Percentiles rank a stretch among this genome's conserved stretches.
Conservation (phyloP, 2,113 vertebrate species). For the Piaya cayana region DNA sequence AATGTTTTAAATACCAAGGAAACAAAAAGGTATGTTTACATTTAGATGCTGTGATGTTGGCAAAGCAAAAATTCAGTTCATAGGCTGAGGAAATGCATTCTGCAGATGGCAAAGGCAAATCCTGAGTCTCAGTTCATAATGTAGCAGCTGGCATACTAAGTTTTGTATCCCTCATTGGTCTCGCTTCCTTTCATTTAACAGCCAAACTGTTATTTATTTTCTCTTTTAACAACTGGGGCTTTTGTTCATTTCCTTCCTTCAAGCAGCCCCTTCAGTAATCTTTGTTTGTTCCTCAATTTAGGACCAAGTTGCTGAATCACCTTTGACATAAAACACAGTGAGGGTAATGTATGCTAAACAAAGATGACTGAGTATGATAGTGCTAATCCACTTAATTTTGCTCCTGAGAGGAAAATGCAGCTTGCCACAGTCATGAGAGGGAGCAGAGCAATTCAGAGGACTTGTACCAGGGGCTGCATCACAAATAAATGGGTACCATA, state of each 20-base stretch:
- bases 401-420: background rate
- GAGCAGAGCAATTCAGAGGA: background rate
- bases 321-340: background rate
- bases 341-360: background rate
- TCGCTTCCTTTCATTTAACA: slow-evolving; percentile 33
- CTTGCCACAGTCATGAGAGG: background rate
- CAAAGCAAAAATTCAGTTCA: background rate
- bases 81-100: background rate
- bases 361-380: background rate
- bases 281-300: slow-evolving; percentile 5
- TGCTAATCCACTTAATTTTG: background rate
- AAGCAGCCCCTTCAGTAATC: background rate
- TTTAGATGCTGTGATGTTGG: background rate
- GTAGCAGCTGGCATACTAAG: slow-evolving; percentile 30
- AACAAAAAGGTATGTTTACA: background rate
- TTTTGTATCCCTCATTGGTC: slow-evolving; percentile 37
- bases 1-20: background rate
- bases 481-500: background rate
- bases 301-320: background rate
- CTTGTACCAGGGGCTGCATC: background rate
- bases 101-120: slow-evolving; percentile 49
- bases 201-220: slow-evolving; percentile 29
- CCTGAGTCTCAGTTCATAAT: background rate
- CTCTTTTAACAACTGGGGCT: background rate
- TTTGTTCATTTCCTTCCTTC: slow-evolving; percentile 46